Evolutionary conservation across 2,113 vertebrate genomes (phyloP), one percentile per base, ranked within the genome.

Genomic region (Amazona guildingii): DNA sequence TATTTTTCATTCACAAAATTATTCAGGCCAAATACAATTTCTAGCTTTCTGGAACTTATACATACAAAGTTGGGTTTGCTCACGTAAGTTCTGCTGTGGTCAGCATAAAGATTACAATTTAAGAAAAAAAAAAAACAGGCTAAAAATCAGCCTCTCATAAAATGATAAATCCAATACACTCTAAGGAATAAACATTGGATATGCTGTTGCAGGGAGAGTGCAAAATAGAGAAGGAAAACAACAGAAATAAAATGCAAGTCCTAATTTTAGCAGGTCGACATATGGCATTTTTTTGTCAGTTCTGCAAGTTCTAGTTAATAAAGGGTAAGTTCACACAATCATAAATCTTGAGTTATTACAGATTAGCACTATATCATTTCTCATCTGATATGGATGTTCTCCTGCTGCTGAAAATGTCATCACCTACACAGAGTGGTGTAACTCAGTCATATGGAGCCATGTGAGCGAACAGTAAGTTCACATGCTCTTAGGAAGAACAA

Each of bases 341-440:
- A 73, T 49, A 85, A 73, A 35, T 25, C n/a, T 95, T 73, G 63
- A 90, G 46, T 80, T 88, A 73, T 59, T 57, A 43, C 25, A 80
- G 39, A 80, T 73, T 62, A 28, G 0, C 41, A 90, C 41, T 21
- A 8, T 54, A 62, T 19, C 2, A 49, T 95, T 92, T 80, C 57
- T 90, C 41, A 92, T 92, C 37, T 73, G 37, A 49, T 57, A 41
- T 13, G 13, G 75, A 69, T 1, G 7, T 79, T 85, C 48, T 94
- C 6, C 33, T 85, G 62, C 57, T 57, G 64, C n/a, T 83, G 85
- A 77, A 94, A 93, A 93, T 93, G 90, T 70, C 88, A 90, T 91
- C 94, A 86, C 72, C 54, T 92, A 86, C 62, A 80, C n/a, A 48
- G 46, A 76, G 41, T 29, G 43, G 7, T 37, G 44, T 37, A 94